Conservation (phyloP, 2,797 vertebrate species). For the Pachyuromys duprasi region DNA sequence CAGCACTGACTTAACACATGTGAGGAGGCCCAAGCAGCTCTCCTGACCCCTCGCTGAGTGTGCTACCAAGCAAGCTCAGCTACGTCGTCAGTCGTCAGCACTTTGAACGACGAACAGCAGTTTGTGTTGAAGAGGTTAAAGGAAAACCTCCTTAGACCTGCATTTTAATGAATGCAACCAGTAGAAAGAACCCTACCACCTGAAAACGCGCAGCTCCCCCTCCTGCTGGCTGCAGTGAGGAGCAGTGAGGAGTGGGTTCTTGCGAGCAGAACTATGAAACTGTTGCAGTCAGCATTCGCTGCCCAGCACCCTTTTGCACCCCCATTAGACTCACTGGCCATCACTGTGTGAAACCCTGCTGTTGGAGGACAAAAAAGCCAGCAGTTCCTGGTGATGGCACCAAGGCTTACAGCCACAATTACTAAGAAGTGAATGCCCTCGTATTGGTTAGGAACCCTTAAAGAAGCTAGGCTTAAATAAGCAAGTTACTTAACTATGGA, state of each 20-base stretch:
- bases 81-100: neutral
- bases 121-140: constrained; percentile 24
- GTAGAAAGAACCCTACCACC: neutral
- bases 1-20: constrained; percentile 10
- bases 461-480: constrained; percentile 16
- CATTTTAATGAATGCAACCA: neutral
- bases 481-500: neutral
- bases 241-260: neutral
- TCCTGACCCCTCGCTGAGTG: neutral
- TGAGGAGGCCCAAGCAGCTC: constrained; percentile 1
- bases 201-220: neutral
- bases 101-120: neutral
- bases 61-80: neutral
- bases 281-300: neutral
- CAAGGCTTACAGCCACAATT: neutral
- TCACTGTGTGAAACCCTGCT: rapidly evolving
- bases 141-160: neutral
- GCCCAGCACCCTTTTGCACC: neutral
- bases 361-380: neutral
- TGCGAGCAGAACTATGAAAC: neutral
- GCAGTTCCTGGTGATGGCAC: neutral
- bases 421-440: constrained; percentile 15
- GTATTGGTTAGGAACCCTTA: neutral
- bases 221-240: neutral
- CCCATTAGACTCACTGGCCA: neutral